Percentiles rank a stretch among this genome's conserved stretches.
These are phyloP conservation scores for Excalfactoria chinensis DNA, from an alignment of 2,113 vertebrate genomes.

Conservation along the genomic window DNA sequence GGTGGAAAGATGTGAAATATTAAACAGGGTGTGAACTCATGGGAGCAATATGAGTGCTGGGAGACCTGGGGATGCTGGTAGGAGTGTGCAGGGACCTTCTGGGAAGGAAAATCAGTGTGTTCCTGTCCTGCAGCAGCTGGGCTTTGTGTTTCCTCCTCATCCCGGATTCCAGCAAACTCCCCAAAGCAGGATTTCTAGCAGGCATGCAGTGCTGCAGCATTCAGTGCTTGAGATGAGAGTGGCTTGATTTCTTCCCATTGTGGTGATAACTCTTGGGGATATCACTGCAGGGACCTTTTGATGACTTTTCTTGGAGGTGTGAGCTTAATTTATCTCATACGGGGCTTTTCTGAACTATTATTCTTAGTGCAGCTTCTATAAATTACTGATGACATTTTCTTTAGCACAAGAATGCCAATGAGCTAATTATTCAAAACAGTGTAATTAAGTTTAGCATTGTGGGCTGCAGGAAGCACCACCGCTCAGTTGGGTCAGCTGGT, in stretches of 20 bases:
- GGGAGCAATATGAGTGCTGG: too few relatives aligned
- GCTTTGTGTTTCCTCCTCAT: not conserved
- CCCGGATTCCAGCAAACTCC: not conserved
- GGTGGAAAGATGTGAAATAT: not conserved
- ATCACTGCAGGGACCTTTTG: not conserved
- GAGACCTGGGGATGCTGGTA: not conserved
- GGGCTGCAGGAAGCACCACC: not conserved
- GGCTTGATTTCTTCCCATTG: not conserved
- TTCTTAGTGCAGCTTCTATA: not conserved
- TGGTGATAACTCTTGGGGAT: not conserved
- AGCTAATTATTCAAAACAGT: conserved; percentile 58
- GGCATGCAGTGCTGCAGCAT: rapidly evolving
- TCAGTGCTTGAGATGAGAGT: not conserved
- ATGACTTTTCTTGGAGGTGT: not conserved
- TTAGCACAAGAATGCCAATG: conserved; percentile 44
- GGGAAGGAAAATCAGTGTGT: not conserved
- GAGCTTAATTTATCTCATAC: conserved; percentile 23
- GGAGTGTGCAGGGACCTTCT: not conserved
- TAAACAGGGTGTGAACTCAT: not conserved
- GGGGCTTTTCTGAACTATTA: conserved; percentile 3
- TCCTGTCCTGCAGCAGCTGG: not conserved
- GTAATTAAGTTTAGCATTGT: not conserved
- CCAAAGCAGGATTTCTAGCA: not conserved
- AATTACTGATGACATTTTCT: conserved; percentile 59
- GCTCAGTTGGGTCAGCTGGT: not conserved